Percentiles rank a stretch among this genome's conserved stretches.
Conservation (phyloP, 2,113 vertebrate species). For the Hydrolagus affinis region DNA sequence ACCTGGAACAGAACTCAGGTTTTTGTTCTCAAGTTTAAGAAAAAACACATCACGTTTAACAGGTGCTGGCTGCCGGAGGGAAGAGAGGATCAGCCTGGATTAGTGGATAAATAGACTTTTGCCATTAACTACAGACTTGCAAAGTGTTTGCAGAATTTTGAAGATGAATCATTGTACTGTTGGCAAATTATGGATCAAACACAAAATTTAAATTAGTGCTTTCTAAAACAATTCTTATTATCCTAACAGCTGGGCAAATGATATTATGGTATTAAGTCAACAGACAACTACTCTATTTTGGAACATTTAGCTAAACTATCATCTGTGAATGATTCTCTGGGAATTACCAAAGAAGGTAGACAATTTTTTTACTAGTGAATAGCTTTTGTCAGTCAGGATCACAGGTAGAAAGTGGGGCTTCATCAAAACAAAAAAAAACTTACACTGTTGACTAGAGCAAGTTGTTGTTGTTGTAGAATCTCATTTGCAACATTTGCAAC, state of each 20-base stretch:
- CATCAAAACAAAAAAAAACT: too few species aligned
- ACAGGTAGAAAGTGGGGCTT: too few species aligned
- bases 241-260: neutral
- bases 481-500: too few species aligned
- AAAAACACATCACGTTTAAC: neutral
- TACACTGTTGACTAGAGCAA: too few species aligned
- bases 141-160: conserved; percentile 6
- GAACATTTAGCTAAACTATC: too few species aligned
- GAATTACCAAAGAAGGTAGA: too few species aligned
- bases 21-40: conserved; percentile 19
- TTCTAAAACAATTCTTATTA: neutral
- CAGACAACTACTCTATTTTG: too few species aligned
- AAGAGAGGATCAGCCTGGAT: conserved; percentile 12
- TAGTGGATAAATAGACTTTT: conserved; percentile 16
- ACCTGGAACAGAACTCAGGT: neutral
- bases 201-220: neutral
- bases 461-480: too few species aligned
- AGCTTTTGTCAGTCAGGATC: too few species aligned
- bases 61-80: conserved; percentile 25
- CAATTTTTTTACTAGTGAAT: too few species aligned
- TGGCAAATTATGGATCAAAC: neutral
- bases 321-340: too few species aligned
- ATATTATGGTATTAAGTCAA: too few species aligned
- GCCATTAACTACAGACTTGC: neutral
- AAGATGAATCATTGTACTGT: neutral